Percentiles rank a stretch among this genome's conserved stretches.
These are phyloP conservation scores for Parnassius apollo DNA, from an alignment of 2,888 invertebrate species.

Conservation along the genomic window DNA sequence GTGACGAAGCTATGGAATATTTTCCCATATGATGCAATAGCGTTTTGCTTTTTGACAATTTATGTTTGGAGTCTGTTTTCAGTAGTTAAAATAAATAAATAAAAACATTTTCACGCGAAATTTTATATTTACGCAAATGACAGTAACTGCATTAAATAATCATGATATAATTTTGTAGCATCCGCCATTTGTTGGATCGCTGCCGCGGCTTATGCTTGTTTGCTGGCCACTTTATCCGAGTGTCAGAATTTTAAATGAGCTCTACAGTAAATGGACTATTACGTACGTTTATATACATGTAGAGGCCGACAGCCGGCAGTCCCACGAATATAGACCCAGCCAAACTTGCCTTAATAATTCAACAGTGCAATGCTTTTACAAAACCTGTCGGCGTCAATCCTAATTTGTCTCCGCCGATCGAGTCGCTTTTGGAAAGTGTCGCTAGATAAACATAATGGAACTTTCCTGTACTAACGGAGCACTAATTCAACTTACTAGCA, in stretches of 20 bases:
- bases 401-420: conserved; percentile 75
- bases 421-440: conserved; percentile 74
- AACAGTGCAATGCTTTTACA: conserved; percentile 82
- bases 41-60: too few relatives aligned
- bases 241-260: conserved; percentile 78
- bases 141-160: conserved; percentile 34
- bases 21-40: too few relatives aligned
- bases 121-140: too few relatives aligned
- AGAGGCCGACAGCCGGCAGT: conserved; percentile 52
- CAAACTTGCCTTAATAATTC: conserved; percentile 78
- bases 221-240: conserved; percentile 65
- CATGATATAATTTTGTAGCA: conserved; percentile 26
- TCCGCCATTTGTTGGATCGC: conserved; percentile 43
- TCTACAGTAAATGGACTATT: conserved; percentile 65
- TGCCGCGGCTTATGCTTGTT: conserved; percentile 58
- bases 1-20: too few relatives aligned
- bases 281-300: conserved; percentile 45
- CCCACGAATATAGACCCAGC: conserved; percentile 72
- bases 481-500: conserved; percentile 15
- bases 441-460: conserved; percentile 77
- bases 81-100: too few relatives aligned
- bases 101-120: too few relatives aligned
- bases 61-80: too few relatives aligned
- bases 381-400: conserved; percentile 80
- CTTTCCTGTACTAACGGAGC: conserved; percentile 55